Percentiles rank a stretch among this genome's conserved stretches.
Evolutionary conservation across 2,113 vertebrate species (phyloP).

Genomic region (Salvelinus sp.): DNA sequence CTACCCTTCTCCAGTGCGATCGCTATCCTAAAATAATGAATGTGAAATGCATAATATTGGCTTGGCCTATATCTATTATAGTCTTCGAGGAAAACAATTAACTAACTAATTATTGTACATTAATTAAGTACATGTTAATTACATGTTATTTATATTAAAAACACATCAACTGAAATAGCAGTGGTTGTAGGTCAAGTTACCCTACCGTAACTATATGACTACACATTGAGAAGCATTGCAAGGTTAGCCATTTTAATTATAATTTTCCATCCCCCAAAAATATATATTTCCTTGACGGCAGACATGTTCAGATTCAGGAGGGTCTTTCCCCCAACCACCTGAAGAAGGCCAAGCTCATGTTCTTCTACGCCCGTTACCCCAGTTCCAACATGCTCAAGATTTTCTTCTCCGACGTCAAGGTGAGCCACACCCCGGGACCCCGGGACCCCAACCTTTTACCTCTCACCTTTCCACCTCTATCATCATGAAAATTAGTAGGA

Average conservation of each 20-base stretch:
- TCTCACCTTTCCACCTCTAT: not conserved
- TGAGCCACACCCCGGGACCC: conserved; percentile 67
- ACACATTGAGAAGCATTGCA: too few relatives aligned
- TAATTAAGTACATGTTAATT: not conserved
- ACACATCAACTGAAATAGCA: not conserved
- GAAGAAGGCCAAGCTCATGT: conserved; percentile 99
- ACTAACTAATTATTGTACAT: not conserved
- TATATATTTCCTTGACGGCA: conserved; percentile 81
- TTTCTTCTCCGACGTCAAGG: conserved; percentile 98
- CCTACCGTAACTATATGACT: too few relatives aligned
- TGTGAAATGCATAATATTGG: not conserved
- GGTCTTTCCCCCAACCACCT: conserved; percentile 97
- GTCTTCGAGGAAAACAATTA: not conserved
- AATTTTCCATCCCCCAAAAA: not conserved
- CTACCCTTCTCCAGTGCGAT: not conserved
- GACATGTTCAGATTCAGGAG: conserved; percentile 86
- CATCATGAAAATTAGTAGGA: conserved; percentile 62
- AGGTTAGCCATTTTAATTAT: not conserved
- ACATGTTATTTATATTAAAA: not conserved
- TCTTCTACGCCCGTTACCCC: conserved; percentile 97
- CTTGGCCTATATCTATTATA: not conserved
- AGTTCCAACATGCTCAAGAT: conserved; percentile 99
- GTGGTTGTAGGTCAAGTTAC: too few relatives aligned
- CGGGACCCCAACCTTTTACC: not conserved
- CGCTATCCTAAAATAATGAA: not conserved